Conservation (phyloP, 2,888 invertebrate genomes). For the Acrobasis suavella region DNA sequence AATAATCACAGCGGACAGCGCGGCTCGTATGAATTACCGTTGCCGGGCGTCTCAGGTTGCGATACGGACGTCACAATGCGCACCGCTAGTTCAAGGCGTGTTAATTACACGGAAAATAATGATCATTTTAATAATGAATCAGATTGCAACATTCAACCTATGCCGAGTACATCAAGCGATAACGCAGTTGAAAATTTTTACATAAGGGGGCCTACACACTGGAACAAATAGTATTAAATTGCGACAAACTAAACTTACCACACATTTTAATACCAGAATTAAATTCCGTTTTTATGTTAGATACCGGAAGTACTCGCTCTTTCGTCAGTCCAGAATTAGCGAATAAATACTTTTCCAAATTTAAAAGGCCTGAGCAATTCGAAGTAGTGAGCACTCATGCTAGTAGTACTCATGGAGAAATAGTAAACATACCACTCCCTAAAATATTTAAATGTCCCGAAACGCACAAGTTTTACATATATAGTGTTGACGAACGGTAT, state of each 20-base stretch:
- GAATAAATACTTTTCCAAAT: slow-evolving; percentile 23
- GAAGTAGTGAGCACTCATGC: slow-evolving; percentile 19
- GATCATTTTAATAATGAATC: too few species aligned
- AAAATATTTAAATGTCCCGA: neutral
- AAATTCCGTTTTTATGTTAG: slow-evolving; percentile 29
- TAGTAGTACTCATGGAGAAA: neutral
- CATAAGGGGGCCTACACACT: slow-evolving; percentile 6
- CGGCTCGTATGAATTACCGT: neutral
- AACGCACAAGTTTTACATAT: neutral
- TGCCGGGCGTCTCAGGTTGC: slow-evolving; percentile 17
- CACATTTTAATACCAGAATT: slow-evolving; percentile 31
- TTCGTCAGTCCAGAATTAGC: slow-evolving; percentile 28
- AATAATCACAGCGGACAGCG: neutral
- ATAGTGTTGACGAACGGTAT: neutral
- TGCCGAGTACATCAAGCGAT: neutral
- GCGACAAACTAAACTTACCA: slow-evolving; percentile 22
- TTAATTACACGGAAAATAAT: slow-evolving; percentile 24
- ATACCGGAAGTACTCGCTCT: slow-evolving; percentile 31
- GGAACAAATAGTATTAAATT: slow-evolving; percentile 12
- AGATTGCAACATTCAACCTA: slow-evolving; percentile 5
- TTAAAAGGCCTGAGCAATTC: slow-evolving; percentile 22
- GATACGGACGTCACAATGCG: slow-evolving; percentile 25
- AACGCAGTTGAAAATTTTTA: neutral
- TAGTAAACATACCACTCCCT: neutral
- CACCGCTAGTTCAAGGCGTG: slow-evolving; percentile 22